These are phyloP conservation scores for Hypomecis punctinalis DNA, from an alignment of 2,888 invertebrate species.

Conservation along the genomic window DNA sequence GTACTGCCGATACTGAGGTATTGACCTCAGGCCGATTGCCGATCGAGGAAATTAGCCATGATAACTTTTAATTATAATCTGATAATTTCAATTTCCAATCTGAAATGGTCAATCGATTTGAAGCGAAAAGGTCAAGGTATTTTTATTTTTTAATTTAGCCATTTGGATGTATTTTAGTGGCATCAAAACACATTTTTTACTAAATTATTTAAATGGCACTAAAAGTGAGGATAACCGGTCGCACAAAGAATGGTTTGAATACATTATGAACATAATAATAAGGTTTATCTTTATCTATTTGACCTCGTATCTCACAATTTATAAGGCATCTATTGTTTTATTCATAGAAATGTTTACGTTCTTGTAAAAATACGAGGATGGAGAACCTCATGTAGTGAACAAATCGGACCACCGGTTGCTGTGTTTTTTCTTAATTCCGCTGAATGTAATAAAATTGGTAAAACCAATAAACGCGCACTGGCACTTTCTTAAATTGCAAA, in stretches of 20 bases:
- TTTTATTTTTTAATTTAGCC: background rate
- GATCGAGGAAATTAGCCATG: constrained; percentile 1
- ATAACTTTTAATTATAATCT: background rate
- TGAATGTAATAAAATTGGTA: constrained; percentile 25
- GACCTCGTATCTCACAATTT: background rate
- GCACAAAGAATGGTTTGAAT: background rate
- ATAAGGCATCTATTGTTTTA: background rate
- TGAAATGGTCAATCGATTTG: background rate
- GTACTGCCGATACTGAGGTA: constrained; percentile 15
- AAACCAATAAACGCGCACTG: constrained; percentile 29
- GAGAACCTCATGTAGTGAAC: constrained; percentile 27
- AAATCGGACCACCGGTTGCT: constrained; percentile 37
- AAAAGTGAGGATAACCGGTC: background rate
- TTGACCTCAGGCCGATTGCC: no score
- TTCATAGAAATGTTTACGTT: background rate
- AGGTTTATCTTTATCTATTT: background rate
- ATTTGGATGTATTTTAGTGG: background rate
- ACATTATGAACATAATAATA: background rate
- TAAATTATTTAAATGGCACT: background rate
- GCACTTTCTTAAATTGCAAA: constrained; percentile 34
- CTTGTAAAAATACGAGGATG: background rate
- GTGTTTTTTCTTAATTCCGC: constrained; percentile 30
- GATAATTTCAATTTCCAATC: background rate
- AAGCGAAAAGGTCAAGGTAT: constrained; percentile 7
- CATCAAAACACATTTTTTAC: constrained; percentile 2